Evolutionary conservation across 2,113 vertebrate genomes (phyloP).

Genomic region (Typhlomys cinereus): DNA sequence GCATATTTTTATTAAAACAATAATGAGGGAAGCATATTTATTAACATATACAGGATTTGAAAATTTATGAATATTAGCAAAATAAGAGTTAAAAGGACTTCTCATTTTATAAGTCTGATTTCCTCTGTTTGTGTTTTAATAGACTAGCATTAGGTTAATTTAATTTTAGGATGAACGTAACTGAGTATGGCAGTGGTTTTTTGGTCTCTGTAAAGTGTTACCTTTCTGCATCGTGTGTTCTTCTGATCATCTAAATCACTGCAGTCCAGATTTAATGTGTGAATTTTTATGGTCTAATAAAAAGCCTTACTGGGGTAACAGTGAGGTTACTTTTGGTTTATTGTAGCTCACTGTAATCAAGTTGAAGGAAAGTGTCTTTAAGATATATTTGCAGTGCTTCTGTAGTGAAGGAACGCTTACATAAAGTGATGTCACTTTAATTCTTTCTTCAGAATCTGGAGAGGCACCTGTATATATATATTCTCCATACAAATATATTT

Average conservation of each 20-base stretch:
- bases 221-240: not conserved
- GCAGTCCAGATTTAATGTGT: not conserved
- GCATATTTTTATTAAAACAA: constrained; percentile 10
- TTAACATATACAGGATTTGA: constrained; percentile 24
- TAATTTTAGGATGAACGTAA: not conserved
- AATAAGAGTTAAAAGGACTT: constrained; percentile 40
- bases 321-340: too few relatives aligned
- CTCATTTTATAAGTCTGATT: not conserved
- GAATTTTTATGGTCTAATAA: too few relatives aligned
- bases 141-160: not conserved
- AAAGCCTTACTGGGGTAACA: too few relatives aligned
- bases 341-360: not conserved
- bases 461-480: not conserved
- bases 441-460: not conserved
- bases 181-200: not conserved
- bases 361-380: not conserved
- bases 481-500: not conserved
- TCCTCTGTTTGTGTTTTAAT: constrained; percentile 17
- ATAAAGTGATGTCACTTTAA: not conserved
- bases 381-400: not conserved
- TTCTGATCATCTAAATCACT: not conserved
- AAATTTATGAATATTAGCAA: constrained; percentile 39
- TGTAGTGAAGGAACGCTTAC: not conserved
- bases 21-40: constrained; percentile 7
- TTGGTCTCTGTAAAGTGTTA: not conserved